phyloP scores from a whole-genome alignment of 2,797 vertebrate species.

The Pogonophryne albipinna region DNA sequence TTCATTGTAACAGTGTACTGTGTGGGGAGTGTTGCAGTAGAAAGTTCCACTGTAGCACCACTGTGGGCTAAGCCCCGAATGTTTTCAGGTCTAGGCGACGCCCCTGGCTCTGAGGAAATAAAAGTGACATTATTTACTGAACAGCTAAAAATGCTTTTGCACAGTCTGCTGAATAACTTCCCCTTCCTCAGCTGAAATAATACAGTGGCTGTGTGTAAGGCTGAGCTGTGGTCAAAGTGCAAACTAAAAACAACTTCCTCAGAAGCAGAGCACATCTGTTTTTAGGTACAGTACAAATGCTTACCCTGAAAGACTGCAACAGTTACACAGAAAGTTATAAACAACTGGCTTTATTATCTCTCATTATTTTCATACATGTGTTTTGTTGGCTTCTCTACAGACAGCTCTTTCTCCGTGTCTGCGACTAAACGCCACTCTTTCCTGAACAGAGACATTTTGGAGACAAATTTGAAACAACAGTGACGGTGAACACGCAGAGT shows the following conservation, averaged over 20 bases:
- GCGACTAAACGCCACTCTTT: slow-evolving; percentile 43
- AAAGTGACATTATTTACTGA: background rate
- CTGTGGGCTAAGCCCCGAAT: too few species aligned
- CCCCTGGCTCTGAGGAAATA: too few species aligned
- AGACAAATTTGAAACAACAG: slow-evolving; percentile 56
- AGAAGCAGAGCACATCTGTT: slow-evolving; percentile 9
- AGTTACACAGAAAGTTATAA: slow-evolving; percentile 55
- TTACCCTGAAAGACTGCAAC: background rate
- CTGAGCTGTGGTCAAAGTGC: slow-evolving; percentile 23
- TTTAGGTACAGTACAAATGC: slow-evolving; percentile 9
- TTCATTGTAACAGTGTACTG: too few species aligned
- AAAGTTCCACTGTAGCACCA: too few species aligned
- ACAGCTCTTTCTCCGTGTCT: slow-evolving; percentile 23
- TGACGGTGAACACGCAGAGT: slow-evolving; percentile 47
- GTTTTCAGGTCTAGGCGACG: too few species aligned
- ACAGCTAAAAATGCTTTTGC: background rate
- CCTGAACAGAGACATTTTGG: slow-evolving; percentile 49
- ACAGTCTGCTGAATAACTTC: slow-evolving; percentile 36
- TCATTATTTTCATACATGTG: slow-evolving; percentile 57
- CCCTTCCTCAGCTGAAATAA: slow-evolving; percentile 54
- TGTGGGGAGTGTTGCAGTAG: too few species aligned
- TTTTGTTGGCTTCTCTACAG: slow-evolving; percentile 45
- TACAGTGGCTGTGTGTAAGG: background rate
- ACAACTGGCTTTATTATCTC: slow-evolving; percentile 73
- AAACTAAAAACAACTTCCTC: slow-evolving; percentile 49